Evolutionary conservation across 23 tunicate genomes (phyloP), one percentile per base, ranked within the genome.

Genomic region (Clavelina lepadiformis): DNA sequence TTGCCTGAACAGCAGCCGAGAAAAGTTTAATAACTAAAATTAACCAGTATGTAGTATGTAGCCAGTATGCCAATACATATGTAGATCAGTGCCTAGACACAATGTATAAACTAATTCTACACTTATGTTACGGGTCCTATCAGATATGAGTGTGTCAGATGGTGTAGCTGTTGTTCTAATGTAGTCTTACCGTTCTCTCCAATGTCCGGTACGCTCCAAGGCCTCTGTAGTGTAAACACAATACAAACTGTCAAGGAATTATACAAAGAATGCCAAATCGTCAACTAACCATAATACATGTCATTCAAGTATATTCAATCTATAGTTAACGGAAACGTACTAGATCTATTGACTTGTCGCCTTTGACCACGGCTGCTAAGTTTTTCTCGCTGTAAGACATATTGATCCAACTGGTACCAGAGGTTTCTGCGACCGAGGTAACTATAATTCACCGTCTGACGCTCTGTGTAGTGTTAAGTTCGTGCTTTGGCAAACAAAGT

Each of bases 281-380:
- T n/a, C n/a, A n/a, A n/a, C n/a, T n/a, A n/a, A n/a, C n/a, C n/a
- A n/a, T n/a, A n/a, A n/a, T n/a, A n/a, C n/a, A n/a, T n/a, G n/a
- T n/a, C n/a, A n/a, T n/a, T n/a, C n/a, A n/a, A 8, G 6, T 18
- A 65, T 5, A 7, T 65, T 6, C 3, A 46, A 47, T 41, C 13
- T 41, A 8, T 15, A 41, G 15, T 11, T 41, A 15, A 15, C 15
- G 49, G 11, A 41, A 41, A 41, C 49, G 61, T 62, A 80, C 86
- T 35, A 80, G 51, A 2, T 33, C 28, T 37, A 80, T 54, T n/a
- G 86, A 31, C 31, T 80, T 80, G 56, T 80, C 33, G 33, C 86
- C 86, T 6, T 41, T 53, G 2, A 80, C 86, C 8, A 80, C 31
- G 33, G 86, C 86, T 1, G 86, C 86, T 25, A 80, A 33, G 28